Evolutionary conservation across 2,113 vertebrate genomes (phyloP).

Genomic region (Trematomus loennbergii): DNA sequence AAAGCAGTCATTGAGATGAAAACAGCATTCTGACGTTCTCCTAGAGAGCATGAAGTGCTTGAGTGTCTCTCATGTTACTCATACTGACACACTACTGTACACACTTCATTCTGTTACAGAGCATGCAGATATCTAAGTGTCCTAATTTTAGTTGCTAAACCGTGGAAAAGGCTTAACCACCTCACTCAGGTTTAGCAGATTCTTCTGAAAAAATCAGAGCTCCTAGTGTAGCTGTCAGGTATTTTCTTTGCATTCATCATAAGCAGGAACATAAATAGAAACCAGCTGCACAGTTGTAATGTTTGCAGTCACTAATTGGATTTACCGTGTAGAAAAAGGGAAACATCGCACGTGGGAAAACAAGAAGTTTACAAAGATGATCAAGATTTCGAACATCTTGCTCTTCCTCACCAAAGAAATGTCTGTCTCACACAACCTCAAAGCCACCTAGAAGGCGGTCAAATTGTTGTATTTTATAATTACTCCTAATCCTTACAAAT

Average conservation of each 20-base stretch:
- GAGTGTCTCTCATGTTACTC: background rate
- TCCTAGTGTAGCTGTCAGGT: background rate
- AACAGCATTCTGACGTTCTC: background rate
- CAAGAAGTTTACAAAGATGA: background rate
- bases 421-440: background rate
- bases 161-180: background rate
- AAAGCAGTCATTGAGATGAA: background rate
- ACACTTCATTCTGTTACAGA: background rate
- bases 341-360: background rate
- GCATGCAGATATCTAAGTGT: background rate
- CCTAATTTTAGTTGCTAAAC: background rate
- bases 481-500: background rate
- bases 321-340: background rate
- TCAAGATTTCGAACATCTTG: background rate
- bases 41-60: background rate
- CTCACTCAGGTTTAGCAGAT: background rate
- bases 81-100: background rate
- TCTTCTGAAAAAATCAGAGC: background rate
- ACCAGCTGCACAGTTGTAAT: background rate
- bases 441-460: background rate
- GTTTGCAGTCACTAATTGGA: conserved; percentile 11
- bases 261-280: background rate
- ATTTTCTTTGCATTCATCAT: conserved; percentile 12
- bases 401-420: background rate
- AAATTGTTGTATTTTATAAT: background rate